Percentiles rank a stretch among this genome's conserved stretches.
Evolutionary conservation across 2,797 vertebrate species (phyloP).

Genomic region (Hippopotamyrus pictus): DNA sequence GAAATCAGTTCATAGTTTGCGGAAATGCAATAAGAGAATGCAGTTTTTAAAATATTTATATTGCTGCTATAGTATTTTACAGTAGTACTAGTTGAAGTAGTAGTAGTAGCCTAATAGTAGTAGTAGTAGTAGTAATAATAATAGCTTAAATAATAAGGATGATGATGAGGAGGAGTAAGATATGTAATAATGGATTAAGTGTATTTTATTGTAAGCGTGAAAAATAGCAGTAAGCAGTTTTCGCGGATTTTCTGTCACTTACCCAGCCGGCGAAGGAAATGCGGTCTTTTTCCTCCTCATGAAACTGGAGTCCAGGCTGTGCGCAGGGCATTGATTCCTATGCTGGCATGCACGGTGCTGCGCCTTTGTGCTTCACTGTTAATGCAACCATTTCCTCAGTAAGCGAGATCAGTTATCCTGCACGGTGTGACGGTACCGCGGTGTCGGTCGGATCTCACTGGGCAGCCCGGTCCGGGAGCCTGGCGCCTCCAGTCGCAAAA

Average conservation of each 20-base stretch:
- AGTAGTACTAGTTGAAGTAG: not conserved
- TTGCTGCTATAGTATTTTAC: not conserved
- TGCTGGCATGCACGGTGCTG: not conserved
- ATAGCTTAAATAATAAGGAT: not conserved
- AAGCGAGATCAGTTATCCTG: conserved; percentile 16
- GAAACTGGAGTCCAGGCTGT: conserved; percentile 48
- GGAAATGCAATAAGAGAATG: not conserved
- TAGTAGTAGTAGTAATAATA: not conserved
- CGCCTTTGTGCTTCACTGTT: conserved; percentile 20
- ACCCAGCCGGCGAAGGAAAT: conserved; percentile 50
- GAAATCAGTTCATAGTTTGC: not conserved
- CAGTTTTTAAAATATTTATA: not conserved
- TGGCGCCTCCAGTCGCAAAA: not conserved
- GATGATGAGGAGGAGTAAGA: not conserved
- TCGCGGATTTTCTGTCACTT: conserved; percentile 8
- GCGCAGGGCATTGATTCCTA: conserved; percentile 29
- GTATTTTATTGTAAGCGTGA: not conserved
- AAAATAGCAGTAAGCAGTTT: not conserved
- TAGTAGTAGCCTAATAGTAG: not conserved
- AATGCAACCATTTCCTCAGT: conserved; percentile 43
- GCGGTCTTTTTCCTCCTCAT: conserved; percentile 52
- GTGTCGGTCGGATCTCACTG: not conserved
- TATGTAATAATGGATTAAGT: not conserved
- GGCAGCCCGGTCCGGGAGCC: not conserved
- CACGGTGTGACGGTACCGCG: not conserved